Percentiles rank a stretch among this genome's conserved stretches.
Evolutionary conservation across 2,888 invertebrate genomes (phyloP).

Genomic region (Alcis repandata): DNA sequence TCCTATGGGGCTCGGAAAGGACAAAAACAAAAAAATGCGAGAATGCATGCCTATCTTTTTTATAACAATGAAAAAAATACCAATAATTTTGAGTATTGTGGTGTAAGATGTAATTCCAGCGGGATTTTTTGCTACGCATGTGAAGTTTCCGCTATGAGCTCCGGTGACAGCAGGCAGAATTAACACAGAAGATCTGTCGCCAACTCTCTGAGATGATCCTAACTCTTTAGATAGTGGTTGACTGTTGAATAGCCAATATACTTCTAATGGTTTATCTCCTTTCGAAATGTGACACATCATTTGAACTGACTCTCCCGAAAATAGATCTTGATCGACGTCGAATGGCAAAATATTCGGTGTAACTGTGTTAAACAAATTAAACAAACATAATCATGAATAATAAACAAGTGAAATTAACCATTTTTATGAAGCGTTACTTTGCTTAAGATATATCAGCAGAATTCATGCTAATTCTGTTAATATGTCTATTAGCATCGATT

Average conservation of each 20-base stretch:
- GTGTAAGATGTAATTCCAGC: constrained; percentile 83
- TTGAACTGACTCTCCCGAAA: constrained; percentile 88
- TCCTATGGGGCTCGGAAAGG: constrained; percentile 38
- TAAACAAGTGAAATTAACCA: constrained; percentile 55
- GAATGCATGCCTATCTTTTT: constrained; percentile 44
- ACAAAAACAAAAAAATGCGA: constrained; percentile 46
- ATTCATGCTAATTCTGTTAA: constrained; percentile 76
- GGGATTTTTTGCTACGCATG: constrained; percentile 85
- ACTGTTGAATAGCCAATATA: constrained; percentile 89
- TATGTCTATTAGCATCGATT: constrained; percentile 64
- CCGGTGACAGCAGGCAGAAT: constrained; percentile 82
- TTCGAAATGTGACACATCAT: constrained; percentile 88
- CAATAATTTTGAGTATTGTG: constrained; percentile 84
- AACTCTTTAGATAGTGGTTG: constrained; percentile 76
- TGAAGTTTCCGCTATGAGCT: constrained; percentile 86
- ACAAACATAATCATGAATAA: constrained; percentile 53
- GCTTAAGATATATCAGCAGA: constrained; percentile 66
- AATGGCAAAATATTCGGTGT: constrained; percentile 89
- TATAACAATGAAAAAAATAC: constrained; percentile 65
- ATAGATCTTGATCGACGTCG: constrained; percentile 87
- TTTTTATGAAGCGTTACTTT: constrained; percentile 60
- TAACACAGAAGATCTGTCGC: constrained; percentile 80
- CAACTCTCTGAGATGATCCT: constrained; percentile 78
- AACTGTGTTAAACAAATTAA: constrained; percentile 63
- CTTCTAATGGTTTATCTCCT: constrained; percentile 89